Evolutionary conservation across 1,140 invertebrate species (phyloP).

Genomic region (Oryctes rhinoceros): DNA sequence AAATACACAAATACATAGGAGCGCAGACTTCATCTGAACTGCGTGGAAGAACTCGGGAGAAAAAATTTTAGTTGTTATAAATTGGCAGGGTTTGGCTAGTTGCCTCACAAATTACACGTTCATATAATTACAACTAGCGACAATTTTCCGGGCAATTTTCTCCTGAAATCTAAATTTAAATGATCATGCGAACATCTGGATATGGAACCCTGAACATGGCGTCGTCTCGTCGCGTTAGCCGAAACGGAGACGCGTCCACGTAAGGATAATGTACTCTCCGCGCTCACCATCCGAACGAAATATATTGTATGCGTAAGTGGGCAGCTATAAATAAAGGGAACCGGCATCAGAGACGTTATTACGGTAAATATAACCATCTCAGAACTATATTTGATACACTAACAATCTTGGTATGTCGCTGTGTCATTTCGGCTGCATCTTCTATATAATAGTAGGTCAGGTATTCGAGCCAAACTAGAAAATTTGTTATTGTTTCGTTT

Average conservation of each 20-base stretch:
- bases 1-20: too few relatives aligned
- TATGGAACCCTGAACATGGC: not conserved
- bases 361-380: not conserved
- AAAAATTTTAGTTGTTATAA: too few relatives aligned
- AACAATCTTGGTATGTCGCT: not conserved
- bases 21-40: too few relatives aligned
- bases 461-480: not conserved
- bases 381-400: slow-evolving; percentile 27
- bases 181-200: not conserved
- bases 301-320: not conserved
- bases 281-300: not conserved
- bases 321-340: not conserved
- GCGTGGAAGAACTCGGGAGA: too few relatives aligned
- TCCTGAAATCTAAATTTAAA: not conserved
- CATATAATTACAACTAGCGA: not conserved
- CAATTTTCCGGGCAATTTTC: not conserved
- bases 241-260: not conserved
- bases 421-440: slow-evolving; percentile 20
- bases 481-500: not conserved
- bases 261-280: not conserved
- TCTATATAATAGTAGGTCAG: not conserved
- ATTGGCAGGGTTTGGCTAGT: too few relatives aligned
- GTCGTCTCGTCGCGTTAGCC: not conserved
- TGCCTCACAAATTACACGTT: not conserved
- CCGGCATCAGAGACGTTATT: not conserved